Conservation (phyloP, 2,797 vertebrate species). For the Chloroceryle inda region DNA sequence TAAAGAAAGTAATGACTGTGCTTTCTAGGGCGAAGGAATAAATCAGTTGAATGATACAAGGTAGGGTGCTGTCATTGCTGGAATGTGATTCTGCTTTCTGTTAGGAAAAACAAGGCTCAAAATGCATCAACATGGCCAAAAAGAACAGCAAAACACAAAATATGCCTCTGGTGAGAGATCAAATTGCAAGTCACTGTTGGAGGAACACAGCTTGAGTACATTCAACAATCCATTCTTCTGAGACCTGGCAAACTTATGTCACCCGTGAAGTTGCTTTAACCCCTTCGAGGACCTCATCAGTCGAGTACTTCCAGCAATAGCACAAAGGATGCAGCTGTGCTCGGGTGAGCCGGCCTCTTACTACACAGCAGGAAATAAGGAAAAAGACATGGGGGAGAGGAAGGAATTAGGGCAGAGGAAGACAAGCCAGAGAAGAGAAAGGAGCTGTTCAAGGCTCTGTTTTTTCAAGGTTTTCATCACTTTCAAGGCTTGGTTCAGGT, state of each 20-base stretch:
- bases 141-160: slow-evolving; percentile 45
- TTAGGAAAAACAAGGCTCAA: slow-evolving; percentile 42
- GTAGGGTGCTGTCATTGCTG: slow-evolving; percentile 21
- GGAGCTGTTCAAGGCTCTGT: not conserved
- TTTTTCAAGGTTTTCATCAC: not conserved
- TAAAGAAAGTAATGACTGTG: slow-evolving; percentile 40
- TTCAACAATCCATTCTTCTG: not conserved
- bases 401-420: not conserved
- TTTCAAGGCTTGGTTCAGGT: not conserved
- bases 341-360: not conserved
- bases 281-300: not conserved
- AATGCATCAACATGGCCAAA: not conserved
- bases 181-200: not conserved
- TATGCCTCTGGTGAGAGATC: slow-evolving; percentile 27
- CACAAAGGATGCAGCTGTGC: not conserved
- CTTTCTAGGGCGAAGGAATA: slow-evolving; percentile 29
- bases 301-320: not conserved
- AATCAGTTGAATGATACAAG: slow-evolving; percentile 33
- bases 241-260: not conserved
- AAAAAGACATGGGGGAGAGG: not conserved
- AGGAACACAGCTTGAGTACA: not conserved
- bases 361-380: not conserved
- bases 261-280: not conserved
- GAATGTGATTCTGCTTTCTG: slow-evolving; percentile 35
- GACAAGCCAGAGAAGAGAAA: not conserved